These are phyloP conservation scores for Aphaenogaster ashmeadi DNA, from an alignment of 1,140 invertebrate genomes.

Conservation along the genomic window DNA sequence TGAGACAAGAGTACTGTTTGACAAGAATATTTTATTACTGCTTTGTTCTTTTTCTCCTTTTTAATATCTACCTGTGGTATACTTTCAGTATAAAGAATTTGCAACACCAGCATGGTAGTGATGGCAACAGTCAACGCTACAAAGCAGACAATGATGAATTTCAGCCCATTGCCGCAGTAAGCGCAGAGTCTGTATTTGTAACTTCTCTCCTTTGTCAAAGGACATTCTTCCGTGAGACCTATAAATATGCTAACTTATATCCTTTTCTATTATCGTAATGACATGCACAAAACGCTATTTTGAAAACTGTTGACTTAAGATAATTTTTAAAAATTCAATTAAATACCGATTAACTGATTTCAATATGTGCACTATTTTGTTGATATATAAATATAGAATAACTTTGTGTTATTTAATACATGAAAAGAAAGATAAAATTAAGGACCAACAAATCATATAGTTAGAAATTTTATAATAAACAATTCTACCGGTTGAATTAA, in stretches of 20 bases:
- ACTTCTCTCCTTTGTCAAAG: slow-evolving; percentile 81
- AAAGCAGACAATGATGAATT: slow-evolving; percentile 87
- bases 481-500: neutral
- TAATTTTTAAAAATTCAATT: neutral
- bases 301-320: neutral
- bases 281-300: neutral
- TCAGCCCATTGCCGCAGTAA: slow-evolving; percentile 85
- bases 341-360: neutral
- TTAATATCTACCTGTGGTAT: slow-evolving; percentile 86
- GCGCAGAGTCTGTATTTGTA: slow-evolving; percentile 78
- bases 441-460: neutral
- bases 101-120: slow-evolving; percentile 90
- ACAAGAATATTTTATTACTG: slow-evolving; percentile 32
- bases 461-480: neutral
- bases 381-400: neutral
- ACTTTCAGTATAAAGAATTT: slow-evolving; percentile 90
- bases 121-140: slow-evolving; percentile 89
- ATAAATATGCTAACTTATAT: slow-evolving; percentile 56
- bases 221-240: slow-evolving; percentile 83
- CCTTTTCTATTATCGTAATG: neutral
- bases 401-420: neutral
- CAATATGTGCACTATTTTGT: neutral
- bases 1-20: slow-evolving; percentile 12
- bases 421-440: neutral
- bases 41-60: neutral